phyloP scores from a whole-genome alignment of 2,797 vertebrate genomes.

The Chiroxiphia lanceolata region DNA sequence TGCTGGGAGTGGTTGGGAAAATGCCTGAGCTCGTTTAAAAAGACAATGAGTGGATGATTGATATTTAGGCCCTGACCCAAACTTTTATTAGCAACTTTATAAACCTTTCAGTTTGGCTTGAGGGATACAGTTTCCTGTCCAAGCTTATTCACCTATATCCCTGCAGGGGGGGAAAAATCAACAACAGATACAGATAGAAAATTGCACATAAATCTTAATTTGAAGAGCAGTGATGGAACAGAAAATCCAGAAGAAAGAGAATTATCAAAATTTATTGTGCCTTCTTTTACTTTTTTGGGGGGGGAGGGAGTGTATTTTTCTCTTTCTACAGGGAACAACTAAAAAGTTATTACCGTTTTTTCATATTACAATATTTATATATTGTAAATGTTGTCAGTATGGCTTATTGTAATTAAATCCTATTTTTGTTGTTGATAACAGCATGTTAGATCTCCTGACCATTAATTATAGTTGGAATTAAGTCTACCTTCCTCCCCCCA shows the following conservation, averaged over 20 bases:
- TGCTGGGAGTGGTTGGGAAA: conserved; percentile 46
- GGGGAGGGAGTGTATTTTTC: not conserved
- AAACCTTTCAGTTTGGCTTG: conserved; percentile 46
- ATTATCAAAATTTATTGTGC: not conserved
- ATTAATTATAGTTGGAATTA: not conserved
- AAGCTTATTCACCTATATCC: conserved; percentile 35
- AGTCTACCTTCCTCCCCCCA: not conserved
- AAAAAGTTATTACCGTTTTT: not conserved
- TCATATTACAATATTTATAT: not conserved
- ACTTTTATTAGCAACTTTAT: conserved; percentile 61
- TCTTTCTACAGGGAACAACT: not conserved
- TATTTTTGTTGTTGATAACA: not conserved
- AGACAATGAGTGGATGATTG: conserved; percentile 48
- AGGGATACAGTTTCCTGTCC: conserved; percentile 22
- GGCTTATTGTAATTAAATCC: not conserved
- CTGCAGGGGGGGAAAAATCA: not conserved
- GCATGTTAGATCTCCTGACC: not conserved
- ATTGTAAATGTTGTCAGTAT: not conserved
- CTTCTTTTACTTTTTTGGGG: not conserved
- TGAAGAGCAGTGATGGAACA: not conserved
- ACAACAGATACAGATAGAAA: conserved; percentile 18
- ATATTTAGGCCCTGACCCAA: conserved; percentile 41
- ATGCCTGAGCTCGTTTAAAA: conserved; percentile 34
- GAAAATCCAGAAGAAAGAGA: not conserved
- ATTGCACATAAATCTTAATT: conserved; percentile 23